Conservation (phyloP, 2,888 invertebrate genomes). For the Autographa pulchrina region DNA sequence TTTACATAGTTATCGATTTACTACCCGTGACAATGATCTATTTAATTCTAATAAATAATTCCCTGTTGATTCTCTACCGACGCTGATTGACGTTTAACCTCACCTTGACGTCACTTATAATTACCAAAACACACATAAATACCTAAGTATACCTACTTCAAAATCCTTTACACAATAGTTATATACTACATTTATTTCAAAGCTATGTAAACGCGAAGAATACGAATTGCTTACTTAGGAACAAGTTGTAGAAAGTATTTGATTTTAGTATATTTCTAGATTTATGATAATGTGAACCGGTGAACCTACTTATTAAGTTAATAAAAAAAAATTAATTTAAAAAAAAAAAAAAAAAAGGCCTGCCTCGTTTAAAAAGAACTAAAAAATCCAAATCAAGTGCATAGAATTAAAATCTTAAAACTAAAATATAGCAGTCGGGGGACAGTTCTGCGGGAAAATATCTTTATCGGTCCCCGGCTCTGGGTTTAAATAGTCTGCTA, state of each 20-base stretch:
- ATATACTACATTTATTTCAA: not conserved
- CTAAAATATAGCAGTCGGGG: too few species aligned
- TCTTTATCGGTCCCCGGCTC: too few species aligned
- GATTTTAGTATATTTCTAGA: slow-evolving; percentile 3
- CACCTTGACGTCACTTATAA: not conserved
- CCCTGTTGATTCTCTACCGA: not conserved
- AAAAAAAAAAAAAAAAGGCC: too few species aligned
- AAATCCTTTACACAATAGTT: not conserved
- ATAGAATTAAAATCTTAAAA: too few species aligned
- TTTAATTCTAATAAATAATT: slow-evolving; percentile 4
- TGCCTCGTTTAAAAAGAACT: too few species aligned
- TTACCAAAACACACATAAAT: not conserved
- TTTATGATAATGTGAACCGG: slow-evolving; percentile 10
- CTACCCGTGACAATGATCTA: not conserved
- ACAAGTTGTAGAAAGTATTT: slow-evolving; percentile 18
- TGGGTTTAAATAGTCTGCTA: not conserved
- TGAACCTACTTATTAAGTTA: too few species aligned
- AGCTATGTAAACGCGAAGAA: not conserved
- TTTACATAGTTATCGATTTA: not conserved
- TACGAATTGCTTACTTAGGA: slow-evolving; percentile 33
- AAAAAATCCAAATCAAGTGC: too few species aligned
- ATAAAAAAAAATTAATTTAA: too few species aligned
- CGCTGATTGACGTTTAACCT: not conserved
- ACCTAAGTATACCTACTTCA: not conserved
- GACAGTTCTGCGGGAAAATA: too few species aligned